Percentiles rank a stretch among this genome's conserved stretches.
phyloP scores from a whole-genome alignment of 2,888 invertebrate genomes.

The Neocrepidodera transversa region DNA sequence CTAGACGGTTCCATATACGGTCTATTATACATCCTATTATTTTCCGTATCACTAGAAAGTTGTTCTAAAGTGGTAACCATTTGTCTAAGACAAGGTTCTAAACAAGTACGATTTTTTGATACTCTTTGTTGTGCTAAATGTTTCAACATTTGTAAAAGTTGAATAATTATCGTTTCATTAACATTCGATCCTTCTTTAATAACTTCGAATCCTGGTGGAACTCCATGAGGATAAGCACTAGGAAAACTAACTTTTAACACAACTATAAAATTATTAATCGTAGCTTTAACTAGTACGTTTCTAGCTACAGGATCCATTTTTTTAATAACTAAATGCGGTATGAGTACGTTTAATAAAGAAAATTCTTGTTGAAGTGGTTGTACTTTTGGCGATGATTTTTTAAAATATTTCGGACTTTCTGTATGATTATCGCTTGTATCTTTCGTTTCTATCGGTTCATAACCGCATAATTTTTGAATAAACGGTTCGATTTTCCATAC shows the following conservation, averaged over 20 bases:
- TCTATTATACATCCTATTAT: constrained; percentile 55
- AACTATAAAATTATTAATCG: constrained; percentile 63
- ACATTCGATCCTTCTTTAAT: constrained; percentile 67
- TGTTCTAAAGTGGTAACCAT: constrained; percentile 71
- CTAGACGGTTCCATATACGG: constrained; percentile 46
- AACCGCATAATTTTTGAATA: constrained; percentile 81
- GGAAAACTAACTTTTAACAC: constrained; percentile 75
- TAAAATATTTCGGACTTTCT: constrained; percentile 39
- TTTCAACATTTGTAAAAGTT: constrained; percentile 81
- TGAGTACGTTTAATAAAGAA: constrained; percentile 76
- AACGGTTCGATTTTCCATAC: constrained; percentile 90
- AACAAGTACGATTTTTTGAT: constrained; percentile 83
- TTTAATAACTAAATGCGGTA: constrained; percentile 73
- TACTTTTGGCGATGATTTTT: constrained; percentile 59
- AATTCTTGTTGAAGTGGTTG: constrained; percentile 78
- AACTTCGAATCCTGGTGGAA: constrained; percentile 72
- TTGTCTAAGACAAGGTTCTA: constrained; percentile 84
- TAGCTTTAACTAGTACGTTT: constrained; percentile 67
- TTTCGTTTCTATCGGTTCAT: constrained; percentile 65
- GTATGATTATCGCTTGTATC: constrained; percentile 36
- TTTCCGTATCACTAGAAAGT: constrained; percentile 66
- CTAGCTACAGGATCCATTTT: constrained; percentile 63
- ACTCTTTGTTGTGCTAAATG: constrained; percentile 84
- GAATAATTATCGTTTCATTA: constrained; percentile 73
- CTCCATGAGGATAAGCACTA: constrained; percentile 74